These are phyloP conservation scores for Paracentrotus lividus DNA, from an alignment of 53 echinoderm and acorn worm species.

Conservation along the genomic window DNA sequence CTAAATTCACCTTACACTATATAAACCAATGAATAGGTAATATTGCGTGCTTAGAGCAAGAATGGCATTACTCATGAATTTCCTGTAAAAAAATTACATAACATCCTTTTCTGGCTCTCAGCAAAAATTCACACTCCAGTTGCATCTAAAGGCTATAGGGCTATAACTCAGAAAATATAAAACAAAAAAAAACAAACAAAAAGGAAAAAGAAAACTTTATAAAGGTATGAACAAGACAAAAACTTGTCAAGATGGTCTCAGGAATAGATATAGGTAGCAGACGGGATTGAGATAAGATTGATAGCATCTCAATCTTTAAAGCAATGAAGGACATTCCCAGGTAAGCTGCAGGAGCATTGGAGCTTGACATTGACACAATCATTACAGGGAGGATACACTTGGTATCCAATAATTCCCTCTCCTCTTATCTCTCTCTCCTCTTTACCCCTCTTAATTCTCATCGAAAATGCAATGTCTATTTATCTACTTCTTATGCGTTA, in stretches of 20 bases:
- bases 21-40: no score
- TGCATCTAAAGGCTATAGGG: no score
- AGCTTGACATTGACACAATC: slow-evolving; percentile 59
- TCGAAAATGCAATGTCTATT: no score
- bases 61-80: no score
- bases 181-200: background rate
- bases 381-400: slow-evolving; percentile 5
- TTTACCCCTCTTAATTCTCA: no score
- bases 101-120: no score
- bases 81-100: no score
- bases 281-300: background rate
- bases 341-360: slow-evolving; percentile 54
- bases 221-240: background rate
- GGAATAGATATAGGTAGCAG: background rate
- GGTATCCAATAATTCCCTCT: slow-evolving; percentile 30
- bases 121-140: no score
- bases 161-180: no score
- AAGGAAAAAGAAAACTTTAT: background rate
- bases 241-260: background rate
- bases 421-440: background rate
- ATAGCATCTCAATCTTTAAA: background rate
- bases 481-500: no score
- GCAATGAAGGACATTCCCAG: slow-evolving; percentile 65
- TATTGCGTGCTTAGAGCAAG: no score
- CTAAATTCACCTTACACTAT: no score